Conservation (phyloP, 2,797 vertebrate species). For the Varecia variegata region DNA sequence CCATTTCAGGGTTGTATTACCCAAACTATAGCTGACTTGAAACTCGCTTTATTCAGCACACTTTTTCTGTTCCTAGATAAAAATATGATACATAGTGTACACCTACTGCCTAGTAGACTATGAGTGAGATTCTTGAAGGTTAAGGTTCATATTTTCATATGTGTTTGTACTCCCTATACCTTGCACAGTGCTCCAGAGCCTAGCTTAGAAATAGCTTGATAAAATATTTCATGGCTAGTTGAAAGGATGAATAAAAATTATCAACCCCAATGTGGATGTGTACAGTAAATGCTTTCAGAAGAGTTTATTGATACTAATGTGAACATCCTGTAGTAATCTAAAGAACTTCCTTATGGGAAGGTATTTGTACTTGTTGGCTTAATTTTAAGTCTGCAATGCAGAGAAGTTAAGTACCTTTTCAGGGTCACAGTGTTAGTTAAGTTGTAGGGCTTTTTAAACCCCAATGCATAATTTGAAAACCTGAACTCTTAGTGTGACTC, state of each 20-base stretch:
- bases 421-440: not conserved
- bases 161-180: not conserved
- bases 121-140: not conserved
- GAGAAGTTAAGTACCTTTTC: not conserved
- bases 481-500: not conserved
- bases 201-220: not conserved
- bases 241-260: not conserved
- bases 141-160: not conserved
- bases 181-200: not conserved
- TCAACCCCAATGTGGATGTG: not conserved
- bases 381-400: not conserved
- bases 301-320: not conserved
- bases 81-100: not conserved
- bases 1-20: not conserved
- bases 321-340: not conserved
- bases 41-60: not conserved
- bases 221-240: not conserved
- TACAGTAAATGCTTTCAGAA: not conserved
- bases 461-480: not conserved
- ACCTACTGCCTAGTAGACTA: not conserved
- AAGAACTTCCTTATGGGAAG: not conserved
- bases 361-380: not conserved
- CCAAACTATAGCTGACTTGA: slow-evolving; percentile 19
- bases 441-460: not conserved
- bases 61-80: slow-evolving; percentile 10